Evolutionary conservation across 2,113 vertebrate genomes (phyloP).

Genomic region (Grallaria varia): DNA sequence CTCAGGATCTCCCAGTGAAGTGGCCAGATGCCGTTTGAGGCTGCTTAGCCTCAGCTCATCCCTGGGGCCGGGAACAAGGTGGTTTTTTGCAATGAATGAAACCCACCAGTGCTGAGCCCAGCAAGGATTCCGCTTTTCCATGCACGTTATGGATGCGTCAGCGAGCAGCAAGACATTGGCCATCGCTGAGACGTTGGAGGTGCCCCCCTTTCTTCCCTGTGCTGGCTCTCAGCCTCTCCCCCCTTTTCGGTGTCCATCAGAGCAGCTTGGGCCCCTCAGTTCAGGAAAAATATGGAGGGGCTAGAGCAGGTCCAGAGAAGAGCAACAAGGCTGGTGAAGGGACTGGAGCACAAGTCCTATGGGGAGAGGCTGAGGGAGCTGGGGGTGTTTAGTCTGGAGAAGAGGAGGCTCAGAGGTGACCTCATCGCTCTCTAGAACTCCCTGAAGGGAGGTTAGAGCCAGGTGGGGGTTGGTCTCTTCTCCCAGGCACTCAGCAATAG

Average conservation of each 20-base stretch:
- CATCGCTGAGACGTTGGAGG: neutral
- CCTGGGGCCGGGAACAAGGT: neutral
- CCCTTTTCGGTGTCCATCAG: fast-evolving
- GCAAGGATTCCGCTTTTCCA: fast-evolving
- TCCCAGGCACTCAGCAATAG: no score
- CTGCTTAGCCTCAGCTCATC: neutral
- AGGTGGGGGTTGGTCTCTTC: no score
- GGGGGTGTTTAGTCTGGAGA: no score
- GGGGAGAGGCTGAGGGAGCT: no score
- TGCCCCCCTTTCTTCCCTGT: fast-evolving
- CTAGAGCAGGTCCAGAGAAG: no score
- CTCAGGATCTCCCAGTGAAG: neutral
- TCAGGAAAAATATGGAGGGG: no score
- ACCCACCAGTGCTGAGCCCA: fast-evolving
- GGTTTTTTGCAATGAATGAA: fast-evolving
- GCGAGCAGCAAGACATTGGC: fast-evolving
- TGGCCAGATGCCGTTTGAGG: neutral
- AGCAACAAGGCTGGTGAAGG: no score
- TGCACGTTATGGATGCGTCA: fast-evolving
- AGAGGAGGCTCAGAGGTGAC: no score
- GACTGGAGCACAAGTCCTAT: no score
- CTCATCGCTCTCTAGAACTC: no score
- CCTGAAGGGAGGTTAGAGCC: no score
- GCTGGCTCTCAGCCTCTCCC: neutral
- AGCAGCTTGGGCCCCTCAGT: no score